A percentile compares a stretch with the other conserved stretches of the same genome.
Conservation (phyloP, 1,140 invertebrate genomes). For the Tenebrio molitor region DNA sequence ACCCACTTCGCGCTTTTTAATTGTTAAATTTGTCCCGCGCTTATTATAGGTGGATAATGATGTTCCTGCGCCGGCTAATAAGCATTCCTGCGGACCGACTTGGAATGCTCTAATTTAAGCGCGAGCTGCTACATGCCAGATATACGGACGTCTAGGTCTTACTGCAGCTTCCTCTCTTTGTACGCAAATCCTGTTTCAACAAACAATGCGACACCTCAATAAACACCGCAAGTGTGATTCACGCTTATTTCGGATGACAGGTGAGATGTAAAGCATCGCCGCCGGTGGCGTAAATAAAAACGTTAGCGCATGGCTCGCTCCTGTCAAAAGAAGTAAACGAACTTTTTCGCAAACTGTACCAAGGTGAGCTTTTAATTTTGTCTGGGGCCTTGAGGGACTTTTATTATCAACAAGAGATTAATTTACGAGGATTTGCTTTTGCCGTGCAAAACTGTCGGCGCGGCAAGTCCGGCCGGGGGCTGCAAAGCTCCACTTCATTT, state of each 20-base stretch:
- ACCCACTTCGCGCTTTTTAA: conserved; percentile 6
- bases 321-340: background rate
- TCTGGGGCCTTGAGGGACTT: conserved; percentile 11
- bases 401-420: conserved; percentile 31
- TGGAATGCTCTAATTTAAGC: conserved; percentile 43
- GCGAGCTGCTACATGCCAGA: conserved; percentile 32
- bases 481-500: too few relatives aligned
- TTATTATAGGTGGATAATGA: conserved; percentile 18
- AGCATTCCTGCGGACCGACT: conserved; percentile 43
- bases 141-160: conserved; percentile 22
- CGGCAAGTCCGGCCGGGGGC: background rate
- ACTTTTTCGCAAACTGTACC: conserved; percentile 10
- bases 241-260: conserved; percentile 16
- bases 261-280: background rate
- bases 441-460: too few relatives aligned
- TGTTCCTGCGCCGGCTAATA: conserved; percentile 25
- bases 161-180: conserved; percentile 5
- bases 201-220: conserved; percentile 12
- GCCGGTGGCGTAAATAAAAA: background rate
- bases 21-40: conserved; percentile 4
- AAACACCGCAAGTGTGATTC: conserved; percentile 16
- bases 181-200: conserved; percentile 1
- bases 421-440: conserved; percentile 16
- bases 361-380: conserved; percentile 17
- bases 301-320: background rate